phyloP scores from a whole-genome alignment of 2,888 invertebrate species.

The Uloborus plumipes region DNA sequence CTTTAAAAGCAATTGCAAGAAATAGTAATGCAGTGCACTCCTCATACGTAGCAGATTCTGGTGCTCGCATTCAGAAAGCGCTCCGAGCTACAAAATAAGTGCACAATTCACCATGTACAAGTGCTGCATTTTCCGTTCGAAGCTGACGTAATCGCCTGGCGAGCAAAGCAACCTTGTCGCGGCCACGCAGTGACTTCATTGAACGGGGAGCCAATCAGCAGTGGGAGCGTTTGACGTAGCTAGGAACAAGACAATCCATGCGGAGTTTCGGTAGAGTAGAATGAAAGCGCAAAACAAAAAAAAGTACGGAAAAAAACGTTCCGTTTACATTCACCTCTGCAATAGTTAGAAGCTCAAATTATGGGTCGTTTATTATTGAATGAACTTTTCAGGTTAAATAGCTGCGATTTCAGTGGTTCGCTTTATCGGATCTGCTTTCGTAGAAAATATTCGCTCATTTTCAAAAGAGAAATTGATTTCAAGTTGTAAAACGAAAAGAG shows the following conservation, averaged over 20 bases:
- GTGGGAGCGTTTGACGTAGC: slow-evolving; percentile 7
- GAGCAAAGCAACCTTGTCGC: slow-evolving; percentile 56
- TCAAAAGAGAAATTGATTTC: too few relatives aligned
- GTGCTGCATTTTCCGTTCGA: slow-evolving; percentile 45
- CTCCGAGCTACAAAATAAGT: slow-evolving; percentile 9
- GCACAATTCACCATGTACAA: not conserved
- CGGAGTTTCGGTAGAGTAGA: slow-evolving; percentile 38
- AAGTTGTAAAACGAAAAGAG: too few relatives aligned
- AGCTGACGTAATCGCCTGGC: slow-evolving; percentile 20
- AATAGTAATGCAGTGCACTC: slow-evolving; percentile 3
- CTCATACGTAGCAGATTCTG: not conserved
- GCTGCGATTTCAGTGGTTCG: too few relatives aligned
- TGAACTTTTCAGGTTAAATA: too few relatives aligned
- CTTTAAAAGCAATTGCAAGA: slow-evolving; percentile 21
- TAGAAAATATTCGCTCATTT: too few relatives aligned
- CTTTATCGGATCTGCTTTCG: too few relatives aligned
- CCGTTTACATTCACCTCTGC: slow-evolving; percentile 1
- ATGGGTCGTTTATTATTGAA: too few relatives aligned
- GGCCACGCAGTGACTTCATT: slow-evolving; percentile 64
- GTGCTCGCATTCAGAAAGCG: slow-evolving; percentile 2
- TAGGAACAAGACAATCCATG: slow-evolving; percentile 41
- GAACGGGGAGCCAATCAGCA: slow-evolving; percentile 50
- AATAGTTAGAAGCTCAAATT: not conserved
- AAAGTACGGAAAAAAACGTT: not conserved
- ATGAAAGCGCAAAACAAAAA: slow-evolving; percentile 37